These are phyloP conservation scores for Drosophila paranaensis DNA, from an alignment of 2,888 invertebrate genomes.

Conservation along the genomic window DNA sequence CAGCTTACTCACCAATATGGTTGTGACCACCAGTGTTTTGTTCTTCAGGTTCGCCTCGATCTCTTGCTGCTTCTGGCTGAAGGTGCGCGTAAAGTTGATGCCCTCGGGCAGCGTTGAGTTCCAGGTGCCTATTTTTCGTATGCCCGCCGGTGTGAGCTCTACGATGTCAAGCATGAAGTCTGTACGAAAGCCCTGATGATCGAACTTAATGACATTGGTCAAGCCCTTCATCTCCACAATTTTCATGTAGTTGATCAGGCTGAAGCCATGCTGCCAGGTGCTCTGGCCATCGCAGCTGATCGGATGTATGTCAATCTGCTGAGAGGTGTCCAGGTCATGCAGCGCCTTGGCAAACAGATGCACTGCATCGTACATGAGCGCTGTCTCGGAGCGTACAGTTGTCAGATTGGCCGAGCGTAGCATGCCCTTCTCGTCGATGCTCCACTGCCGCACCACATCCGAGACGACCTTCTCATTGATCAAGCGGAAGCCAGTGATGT, in stretches of 20 bases:
- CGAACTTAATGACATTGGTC: slow-evolving; percentile 96
- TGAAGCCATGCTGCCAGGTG: slow-evolving; percentile 97
- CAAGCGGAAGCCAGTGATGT: slow-evolving; percentile 96
- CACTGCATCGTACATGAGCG: slow-evolving; percentile 98
- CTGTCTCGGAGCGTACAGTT: slow-evolving; percentile 91
- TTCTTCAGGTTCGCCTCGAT: slow-evolving; percentile 96
- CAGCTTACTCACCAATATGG: slow-evolving; percentile 91
- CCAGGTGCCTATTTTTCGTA: slow-evolving; percentile 95
- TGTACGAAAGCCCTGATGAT: slow-evolving; percentile 96
- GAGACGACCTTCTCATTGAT: slow-evolving; percentile 94
- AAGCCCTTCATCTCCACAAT: slow-evolving; percentile 97
- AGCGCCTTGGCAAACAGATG: slow-evolving; percentile 96
- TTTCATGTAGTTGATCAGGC: slow-evolving; percentile 98
- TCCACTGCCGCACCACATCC: slow-evolving; percentile 92
- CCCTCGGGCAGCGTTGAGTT: slow-evolving; percentile 91
- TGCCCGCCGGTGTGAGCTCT: slow-evolving; percentile 93
- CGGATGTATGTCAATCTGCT: slow-evolving; percentile 94
- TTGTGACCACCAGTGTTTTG: slow-evolving; percentile 95
- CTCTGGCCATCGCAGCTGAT: slow-evolving; percentile 94
- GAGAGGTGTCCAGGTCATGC: slow-evolving; percentile 95
- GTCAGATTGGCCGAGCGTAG: slow-evolving; percentile 85
- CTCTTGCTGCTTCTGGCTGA: slow-evolving; percentile 93
- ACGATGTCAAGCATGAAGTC: slow-evolving; percentile 96
- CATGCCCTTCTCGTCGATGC: slow-evolving; percentile 89
- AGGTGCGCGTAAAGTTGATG: slow-evolving; percentile 94